Evolutionary conservation across 2,797 vertebrate species (phyloP).

Genomic region (Sebastolobus altivelis): DNA sequence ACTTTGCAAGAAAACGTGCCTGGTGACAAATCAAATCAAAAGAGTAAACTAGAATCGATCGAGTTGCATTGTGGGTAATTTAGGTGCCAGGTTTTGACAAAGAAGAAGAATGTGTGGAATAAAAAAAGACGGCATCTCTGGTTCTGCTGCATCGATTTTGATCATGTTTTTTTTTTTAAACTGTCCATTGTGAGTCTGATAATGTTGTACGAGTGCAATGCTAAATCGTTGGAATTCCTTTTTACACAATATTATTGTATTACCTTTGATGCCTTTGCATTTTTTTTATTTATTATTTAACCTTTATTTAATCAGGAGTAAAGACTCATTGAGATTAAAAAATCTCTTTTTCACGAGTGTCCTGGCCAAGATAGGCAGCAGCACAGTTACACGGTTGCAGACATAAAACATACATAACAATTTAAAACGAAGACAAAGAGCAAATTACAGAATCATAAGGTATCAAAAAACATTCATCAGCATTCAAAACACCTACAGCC

Average conservation of each 20-base stretch:
- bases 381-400: too few relatives aligned
- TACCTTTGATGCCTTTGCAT: too few relatives aligned
- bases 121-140: neutral
- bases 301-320: too few relatives aligned
- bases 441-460: too few relatives aligned
- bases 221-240: neutral
- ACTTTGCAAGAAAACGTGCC: neutral
- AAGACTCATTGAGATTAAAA: too few relatives aligned
- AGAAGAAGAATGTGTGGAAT: neutral
- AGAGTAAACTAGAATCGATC: neutral
- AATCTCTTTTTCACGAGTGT: too few relatives aligned
- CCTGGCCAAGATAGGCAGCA: too few relatives aligned
- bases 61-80: slow-evolving; percentile 1
- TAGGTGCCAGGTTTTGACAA: neutral
- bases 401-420: too few relatives aligned
- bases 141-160: neutral
- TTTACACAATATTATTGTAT: neutral
- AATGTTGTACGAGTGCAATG: neutral
- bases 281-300: neutral
- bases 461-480: too few relatives aligned
- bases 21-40: neutral
- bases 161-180: neutral
- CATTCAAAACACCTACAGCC: too few relatives aligned
- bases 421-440: too few relatives aligned
- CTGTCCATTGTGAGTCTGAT: neutral